phyloP scores from a whole-genome alignment of 2,797 vertebrate genomes.

The Poecilia wingei region DNA sequence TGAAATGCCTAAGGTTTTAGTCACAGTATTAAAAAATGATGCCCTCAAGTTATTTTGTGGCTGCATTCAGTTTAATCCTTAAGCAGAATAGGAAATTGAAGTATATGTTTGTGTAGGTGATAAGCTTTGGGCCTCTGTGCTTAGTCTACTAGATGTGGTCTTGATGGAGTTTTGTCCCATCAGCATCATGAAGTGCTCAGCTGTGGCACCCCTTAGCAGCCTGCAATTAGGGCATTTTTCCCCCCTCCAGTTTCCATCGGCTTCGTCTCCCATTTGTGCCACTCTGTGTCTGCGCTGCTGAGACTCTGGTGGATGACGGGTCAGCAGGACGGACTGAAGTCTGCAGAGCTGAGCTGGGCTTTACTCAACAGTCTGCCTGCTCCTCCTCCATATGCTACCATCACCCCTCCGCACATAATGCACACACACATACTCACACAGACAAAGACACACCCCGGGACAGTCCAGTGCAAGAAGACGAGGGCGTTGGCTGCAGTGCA shows the following conservation, averaged over 20 bases:
- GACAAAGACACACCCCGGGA: conserved; percentile 28
- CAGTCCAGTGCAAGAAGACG: conserved; percentile 46
- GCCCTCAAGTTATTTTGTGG: background rate
- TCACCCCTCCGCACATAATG: conserved; percentile 38
- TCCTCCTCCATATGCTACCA: conserved; percentile 65
- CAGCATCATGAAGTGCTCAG: conserved; percentile 18
- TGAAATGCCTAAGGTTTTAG: background rate
- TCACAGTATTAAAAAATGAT: background rate
- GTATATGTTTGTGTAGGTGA: conserved; percentile 25
- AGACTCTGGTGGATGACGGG: conserved; percentile 62
- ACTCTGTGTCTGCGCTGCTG: conserved; percentile 40
- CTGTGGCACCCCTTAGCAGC: conserved; percentile 24
- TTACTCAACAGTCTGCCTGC: conserved; percentile 57
- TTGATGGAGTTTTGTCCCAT: conserved; percentile 19
- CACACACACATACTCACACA: conserved; percentile 9
- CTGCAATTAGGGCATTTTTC: conserved; percentile 15
- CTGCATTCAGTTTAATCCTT: background rate
- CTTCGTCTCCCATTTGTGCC: conserved; percentile 5
- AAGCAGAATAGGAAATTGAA: conserved; percentile 1
- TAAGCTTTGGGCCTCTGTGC: background rate
- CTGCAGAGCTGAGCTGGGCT: conserved; percentile 61
- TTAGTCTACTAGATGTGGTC: conserved; percentile 20
- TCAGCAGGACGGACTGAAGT: conserved; percentile 75
- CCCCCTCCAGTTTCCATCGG: background rate
- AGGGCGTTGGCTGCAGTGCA: conserved; percentile 63